Percentiles rank a stretch among this genome's conserved stretches.
Evolutionary conservation across 2,113 vertebrate species (phyloP).

Genomic region (Cebidichthys violaceus): DNA sequence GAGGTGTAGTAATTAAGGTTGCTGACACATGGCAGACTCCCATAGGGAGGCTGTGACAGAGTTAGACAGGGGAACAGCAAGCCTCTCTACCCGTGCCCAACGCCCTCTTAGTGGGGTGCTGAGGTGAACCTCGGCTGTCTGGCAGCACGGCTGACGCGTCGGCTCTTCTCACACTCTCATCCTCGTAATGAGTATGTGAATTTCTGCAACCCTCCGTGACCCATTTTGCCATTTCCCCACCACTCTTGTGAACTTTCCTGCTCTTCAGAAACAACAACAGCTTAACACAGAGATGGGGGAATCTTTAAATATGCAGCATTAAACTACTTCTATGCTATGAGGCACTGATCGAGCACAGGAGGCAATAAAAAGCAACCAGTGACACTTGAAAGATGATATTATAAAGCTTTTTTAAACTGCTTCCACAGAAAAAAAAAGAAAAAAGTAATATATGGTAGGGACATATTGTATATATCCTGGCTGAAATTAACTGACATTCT

Average conservation of each 20-base stretch:
- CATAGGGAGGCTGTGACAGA: slow-evolving; percentile 65
- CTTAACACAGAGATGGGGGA: slow-evolving; percentile 11
- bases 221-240: background rate
- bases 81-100: slow-evolving; percentile 50
- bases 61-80: slow-evolving; percentile 67
- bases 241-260: slow-evolving; percentile 6
- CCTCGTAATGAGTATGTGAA: slow-evolving; percentile 21
- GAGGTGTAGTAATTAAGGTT: slow-evolving; percentile 76
- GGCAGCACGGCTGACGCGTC: slow-evolving; percentile 48
- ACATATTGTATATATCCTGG: background rate
- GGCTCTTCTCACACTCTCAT: slow-evolving; percentile 3
- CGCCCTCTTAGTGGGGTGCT: slow-evolving; percentile 61
- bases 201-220: slow-evolving; percentile 3
- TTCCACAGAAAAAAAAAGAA: background rate
- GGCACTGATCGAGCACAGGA: slow-evolving; percentile 10
- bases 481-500: background rate
- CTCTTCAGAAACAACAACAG: slow-evolving; percentile 19
- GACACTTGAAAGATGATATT: slow-evolving; percentile 38
- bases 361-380: slow-evolving; percentile 15
- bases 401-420: slow-evolving; percentile 25
- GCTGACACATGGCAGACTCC: slow-evolving; percentile 73
- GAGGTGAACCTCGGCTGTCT: slow-evolving; percentile 65
- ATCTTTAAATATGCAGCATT: slow-evolving; percentile 19
- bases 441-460: background rate
- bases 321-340: background rate